Conservation (phyloP, 2,888 invertebrate species). For the Neria commutata region DNA sequence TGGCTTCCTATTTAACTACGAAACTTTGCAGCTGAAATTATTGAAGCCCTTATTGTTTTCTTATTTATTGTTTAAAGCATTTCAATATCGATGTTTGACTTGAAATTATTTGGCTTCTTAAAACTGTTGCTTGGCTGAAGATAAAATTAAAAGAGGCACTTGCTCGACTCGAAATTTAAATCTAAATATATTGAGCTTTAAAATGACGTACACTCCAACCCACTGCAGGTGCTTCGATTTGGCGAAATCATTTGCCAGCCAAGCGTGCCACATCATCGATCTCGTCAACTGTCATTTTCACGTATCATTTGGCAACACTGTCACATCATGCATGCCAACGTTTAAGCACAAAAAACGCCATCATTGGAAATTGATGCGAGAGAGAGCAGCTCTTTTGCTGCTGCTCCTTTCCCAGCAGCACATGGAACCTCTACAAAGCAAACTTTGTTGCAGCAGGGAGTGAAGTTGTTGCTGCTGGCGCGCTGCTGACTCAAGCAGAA, state of each 20-base stretch:
- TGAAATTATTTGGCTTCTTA: too few relatives aligned
- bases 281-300: constrained; percentile 61
- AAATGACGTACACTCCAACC: too few relatives aligned
- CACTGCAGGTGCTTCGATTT: constrained; percentile 46
- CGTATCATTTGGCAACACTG: constrained; percentile 58
- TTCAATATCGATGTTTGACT: too few relatives aligned
- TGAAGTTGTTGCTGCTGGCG: constrained; percentile 33
- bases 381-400: neutral
- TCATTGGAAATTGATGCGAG: constrained; percentile 50
- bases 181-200: too few relatives aligned
- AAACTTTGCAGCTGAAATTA: too few relatives aligned
- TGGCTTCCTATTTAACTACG: too few relatives aligned
- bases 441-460: too few relatives aligned
- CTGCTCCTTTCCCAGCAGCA: constrained; percentile 41
- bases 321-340: constrained; percentile 33
- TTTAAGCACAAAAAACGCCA: constrained; percentile 29
- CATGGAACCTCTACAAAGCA: constrained; percentile 19
- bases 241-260: constrained; percentile 47
- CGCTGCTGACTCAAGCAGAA: constrained; percentile 46
- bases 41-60: too few relatives aligned
- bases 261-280: constrained; percentile 57
- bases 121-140: too few relatives aligned
- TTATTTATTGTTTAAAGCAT: too few relatives aligned
- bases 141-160: too few relatives aligned
- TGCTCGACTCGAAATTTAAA: too few relatives aligned